phyloP scores from a whole-genome alignment of 2,888 invertebrate species.

The Athripsodes cinereus region DNA sequence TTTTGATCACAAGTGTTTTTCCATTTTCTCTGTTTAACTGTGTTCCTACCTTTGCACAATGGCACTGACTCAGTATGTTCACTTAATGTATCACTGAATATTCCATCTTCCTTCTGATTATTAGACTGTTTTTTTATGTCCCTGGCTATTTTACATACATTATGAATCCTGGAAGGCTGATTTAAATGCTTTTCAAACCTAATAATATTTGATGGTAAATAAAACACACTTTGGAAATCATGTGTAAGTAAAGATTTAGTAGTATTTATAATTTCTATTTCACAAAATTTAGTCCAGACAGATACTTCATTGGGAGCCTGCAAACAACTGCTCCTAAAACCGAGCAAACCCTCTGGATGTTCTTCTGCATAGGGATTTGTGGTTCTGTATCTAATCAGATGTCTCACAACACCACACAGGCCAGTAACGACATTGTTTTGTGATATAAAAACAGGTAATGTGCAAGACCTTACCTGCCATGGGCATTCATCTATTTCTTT shows the following conservation, averaged over 20 bases:
- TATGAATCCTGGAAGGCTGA: constrained; percentile 79
- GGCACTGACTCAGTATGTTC: too few relatives aligned
- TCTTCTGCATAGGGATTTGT: constrained; percentile 46
- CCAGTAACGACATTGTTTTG: constrained; percentile 66
- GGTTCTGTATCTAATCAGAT: constrained; percentile 36
- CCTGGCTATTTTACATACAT: constrained; percentile 70
- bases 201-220: constrained; percentile 62
- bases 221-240: constrained; percentile 9
- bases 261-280: constrained; percentile 67
- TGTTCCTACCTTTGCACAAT: too few relatives aligned
- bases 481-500: constrained; percentile 37
- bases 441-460: constrained; percentile 58
- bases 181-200: constrained; percentile 80
- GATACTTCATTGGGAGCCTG: constrained; percentile 79
- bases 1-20: constrained; percentile 39
- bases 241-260: constrained; percentile 33
- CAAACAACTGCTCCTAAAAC: constrained; percentile 74
- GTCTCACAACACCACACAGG: constrained; percentile 61
- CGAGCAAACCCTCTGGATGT: constrained; percentile 57
- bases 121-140: constrained; percentile 36
- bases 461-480: constrained; percentile 46
- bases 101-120: background rate
- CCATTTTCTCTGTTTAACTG: constrained; percentile 45
- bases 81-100: constrained; percentile 17
- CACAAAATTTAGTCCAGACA: constrained; percentile 90